Evolutionary conservation across 1,140 invertebrate genomes (phyloP).

Genomic region (Drosophila virilis): DNA sequence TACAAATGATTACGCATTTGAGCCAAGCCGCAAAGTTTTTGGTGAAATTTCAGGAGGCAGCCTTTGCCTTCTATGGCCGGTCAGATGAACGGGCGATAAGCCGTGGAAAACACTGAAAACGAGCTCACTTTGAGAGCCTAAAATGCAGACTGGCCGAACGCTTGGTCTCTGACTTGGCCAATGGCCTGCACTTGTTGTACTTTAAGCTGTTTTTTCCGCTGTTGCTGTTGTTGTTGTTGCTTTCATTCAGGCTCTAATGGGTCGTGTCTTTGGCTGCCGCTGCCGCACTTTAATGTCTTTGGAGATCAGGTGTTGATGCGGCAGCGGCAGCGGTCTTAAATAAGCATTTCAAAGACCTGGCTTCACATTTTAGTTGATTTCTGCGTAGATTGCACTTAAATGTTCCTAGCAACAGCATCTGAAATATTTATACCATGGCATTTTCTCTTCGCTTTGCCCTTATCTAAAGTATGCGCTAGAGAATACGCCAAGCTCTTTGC

Average conservation of each 20-base stretch:
- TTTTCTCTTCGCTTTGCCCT: constrained; percentile 72
- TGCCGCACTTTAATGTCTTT: constrained; percentile 65
- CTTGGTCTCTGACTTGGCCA: constrained; percentile 39
- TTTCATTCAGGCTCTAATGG: constrained; percentile 51
- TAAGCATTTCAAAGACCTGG: constrained; percentile 34
- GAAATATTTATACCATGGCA: constrained; percentile 71
- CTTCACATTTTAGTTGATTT: constrained; percentile 66
- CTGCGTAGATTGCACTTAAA: constrained; percentile 75
- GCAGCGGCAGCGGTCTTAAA: constrained; percentile 9
- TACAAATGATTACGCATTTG: constrained; percentile 74
- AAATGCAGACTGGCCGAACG: constrained; percentile 52
- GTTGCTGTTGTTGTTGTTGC: constrained; percentile 36
- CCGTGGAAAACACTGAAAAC: constrained; percentile 61
- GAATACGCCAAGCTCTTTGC: constrained; percentile 15
- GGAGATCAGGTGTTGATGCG: constrained; percentile 75
- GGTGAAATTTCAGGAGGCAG: constrained; percentile 52
- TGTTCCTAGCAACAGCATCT: constrained; percentile 67
- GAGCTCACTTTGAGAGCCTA: constrained; percentile 63
- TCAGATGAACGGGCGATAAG: constrained; percentile 50
- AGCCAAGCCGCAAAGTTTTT: constrained; percentile 49
- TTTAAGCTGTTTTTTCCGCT: constrained; percentile 28
- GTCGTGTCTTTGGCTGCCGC: constrained; percentile 41
- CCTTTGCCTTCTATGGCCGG: constrained; percentile 47
- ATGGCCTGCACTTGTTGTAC: constrained; percentile 68
- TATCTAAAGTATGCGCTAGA: constrained; percentile 71